Conservation (phyloP, 2,888 invertebrate species). For the Caenorhabditis sp. region DNA sequence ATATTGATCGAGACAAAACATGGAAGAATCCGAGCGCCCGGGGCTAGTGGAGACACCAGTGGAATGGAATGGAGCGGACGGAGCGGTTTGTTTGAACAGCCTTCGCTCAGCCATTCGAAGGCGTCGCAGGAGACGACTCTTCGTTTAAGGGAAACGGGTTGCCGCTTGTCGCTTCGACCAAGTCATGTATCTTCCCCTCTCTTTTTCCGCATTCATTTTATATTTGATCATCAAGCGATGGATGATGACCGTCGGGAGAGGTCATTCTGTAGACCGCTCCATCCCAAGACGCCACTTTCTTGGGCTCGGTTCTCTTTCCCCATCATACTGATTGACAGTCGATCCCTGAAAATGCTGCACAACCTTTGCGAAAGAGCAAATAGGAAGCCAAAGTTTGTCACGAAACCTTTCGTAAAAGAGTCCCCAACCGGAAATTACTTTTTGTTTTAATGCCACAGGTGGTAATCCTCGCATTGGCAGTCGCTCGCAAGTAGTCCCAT, state of each 20-base stretch:
- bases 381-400: too few relatives aligned
- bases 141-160: conserved; percentile 37
- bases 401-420: too few relatives aligned
- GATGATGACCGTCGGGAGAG: conserved; percentile 33
- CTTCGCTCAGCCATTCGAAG: conserved; percentile 10
- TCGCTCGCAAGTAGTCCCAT: too few relatives aligned
- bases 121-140: conserved; percentile 20
- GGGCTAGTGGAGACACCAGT: conserved; percentile 15
- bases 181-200: conserved; percentile 43
- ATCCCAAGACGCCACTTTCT: conserved; percentile 11
- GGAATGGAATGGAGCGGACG: conserved; percentile 24
- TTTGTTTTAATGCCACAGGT: too few relatives aligned
- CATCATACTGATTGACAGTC: conserved; percentile 7
- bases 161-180: conserved; percentile 20
- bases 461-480: too few relatives aligned
- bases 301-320: neutral
- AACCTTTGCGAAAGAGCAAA: too few relatives aligned
- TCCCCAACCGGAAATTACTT: too few relatives aligned
- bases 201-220: conserved; percentile 49
- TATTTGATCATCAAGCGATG: conserved; percentile 43
- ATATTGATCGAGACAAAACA: conserved; percentile 29
- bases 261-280: conserved; percentile 16
- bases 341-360: neutral
- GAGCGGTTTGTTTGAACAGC: conserved; percentile 51
- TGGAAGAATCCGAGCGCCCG: conserved; percentile 30